Percentiles rank a stretch among this genome's conserved stretches.
Evolutionary conservation across 1,140 invertebrate genomes (phyloP).

Genomic region (Bombus cullumanus): DNA sequence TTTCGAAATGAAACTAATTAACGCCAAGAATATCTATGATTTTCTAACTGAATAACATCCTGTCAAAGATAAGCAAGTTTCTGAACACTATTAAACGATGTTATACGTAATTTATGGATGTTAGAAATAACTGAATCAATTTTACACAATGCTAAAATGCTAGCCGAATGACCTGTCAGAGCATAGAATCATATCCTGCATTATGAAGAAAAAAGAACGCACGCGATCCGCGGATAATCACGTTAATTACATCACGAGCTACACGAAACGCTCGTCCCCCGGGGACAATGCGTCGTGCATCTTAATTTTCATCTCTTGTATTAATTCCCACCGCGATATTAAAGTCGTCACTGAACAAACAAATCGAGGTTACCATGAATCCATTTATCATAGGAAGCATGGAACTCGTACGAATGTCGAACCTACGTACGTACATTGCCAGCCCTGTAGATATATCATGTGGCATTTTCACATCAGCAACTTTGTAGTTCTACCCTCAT

Average conservation of each 20-base stretch:
- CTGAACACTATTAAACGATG: neutral
- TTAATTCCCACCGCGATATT: slow-evolving; percentile 54
- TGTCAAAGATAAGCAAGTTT: neutral
- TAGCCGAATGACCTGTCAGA: neutral
- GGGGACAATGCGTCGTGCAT: slow-evolving; percentile 33
- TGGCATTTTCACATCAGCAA: neutral
- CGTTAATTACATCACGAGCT: slow-evolving; percentile 54
- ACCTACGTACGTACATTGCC: neutral
- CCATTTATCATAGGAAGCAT: neutral
- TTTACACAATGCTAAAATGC: neutral
- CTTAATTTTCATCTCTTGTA: slow-evolving; percentile 59
- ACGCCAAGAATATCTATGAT: too few relatives aligned
- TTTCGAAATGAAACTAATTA: too few relatives aligned
- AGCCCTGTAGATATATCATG: neutral
- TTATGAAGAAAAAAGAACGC: slow-evolving; percentile 9
- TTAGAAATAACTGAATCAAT: neutral
- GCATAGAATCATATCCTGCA: neutral
- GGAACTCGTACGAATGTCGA: neutral
- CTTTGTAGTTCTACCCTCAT: neutral
- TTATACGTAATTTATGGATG: neutral
- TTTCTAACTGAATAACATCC: neutral
- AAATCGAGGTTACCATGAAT: slow-evolving; percentile 41
- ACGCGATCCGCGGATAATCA: slow-evolving; percentile 33
- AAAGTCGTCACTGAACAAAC: slow-evolving; percentile 45
- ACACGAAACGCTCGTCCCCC: slow-evolving; percentile 35